phyloP scores from a whole-genome alignment of 2,113 vertebrate genomes.

The Talpa occidentalis region DNA sequence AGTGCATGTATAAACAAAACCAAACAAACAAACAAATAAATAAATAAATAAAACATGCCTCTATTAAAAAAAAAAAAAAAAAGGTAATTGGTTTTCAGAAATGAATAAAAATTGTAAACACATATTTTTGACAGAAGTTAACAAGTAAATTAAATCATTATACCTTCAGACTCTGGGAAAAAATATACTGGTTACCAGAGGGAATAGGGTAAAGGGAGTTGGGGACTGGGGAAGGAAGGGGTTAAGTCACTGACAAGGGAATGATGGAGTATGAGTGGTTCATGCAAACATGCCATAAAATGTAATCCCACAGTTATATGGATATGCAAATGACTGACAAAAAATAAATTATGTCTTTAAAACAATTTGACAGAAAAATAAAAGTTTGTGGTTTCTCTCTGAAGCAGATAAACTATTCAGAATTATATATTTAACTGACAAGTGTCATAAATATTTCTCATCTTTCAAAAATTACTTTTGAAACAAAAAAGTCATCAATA shows the following conservation, averaged over 20 bases:
- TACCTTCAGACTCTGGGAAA: background rate
- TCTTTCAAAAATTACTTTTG: constrained; percentile 37
- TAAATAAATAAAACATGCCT: too few relatives aligned
- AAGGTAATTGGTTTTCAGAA: constrained; percentile 14
- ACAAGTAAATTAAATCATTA: constrained; percentile 23
- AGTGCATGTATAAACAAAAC: too few relatives aligned
- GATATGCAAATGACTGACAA: too few relatives aligned
- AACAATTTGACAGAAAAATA: constrained; percentile 30
- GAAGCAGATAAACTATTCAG: background rate
- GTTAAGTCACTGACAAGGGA: too few relatives aligned
- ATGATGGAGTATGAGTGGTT: too few relatives aligned
- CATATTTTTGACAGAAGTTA: background rate
- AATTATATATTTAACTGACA: background rate
- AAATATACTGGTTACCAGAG: too few relatives aligned
- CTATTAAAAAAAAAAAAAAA: too few relatives aligned
- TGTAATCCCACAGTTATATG: too few relatives aligned
- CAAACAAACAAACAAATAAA: too few relatives aligned
- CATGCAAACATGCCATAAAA: too few relatives aligned
- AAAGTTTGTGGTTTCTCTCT: background rate
- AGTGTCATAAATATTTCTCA: constrained; percentile 13
- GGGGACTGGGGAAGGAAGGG: too few relatives aligned
- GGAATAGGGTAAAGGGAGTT: too few relatives aligned
- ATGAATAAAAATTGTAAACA: constrained; percentile 53
- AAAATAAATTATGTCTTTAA: background rate
- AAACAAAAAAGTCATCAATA: constrained; percentile 6